Percentiles rank a stretch among this genome's conserved stretches.
Conservation (phyloP, 2,888 invertebrate species). For the Chrysolina oricalcia region DNA sequence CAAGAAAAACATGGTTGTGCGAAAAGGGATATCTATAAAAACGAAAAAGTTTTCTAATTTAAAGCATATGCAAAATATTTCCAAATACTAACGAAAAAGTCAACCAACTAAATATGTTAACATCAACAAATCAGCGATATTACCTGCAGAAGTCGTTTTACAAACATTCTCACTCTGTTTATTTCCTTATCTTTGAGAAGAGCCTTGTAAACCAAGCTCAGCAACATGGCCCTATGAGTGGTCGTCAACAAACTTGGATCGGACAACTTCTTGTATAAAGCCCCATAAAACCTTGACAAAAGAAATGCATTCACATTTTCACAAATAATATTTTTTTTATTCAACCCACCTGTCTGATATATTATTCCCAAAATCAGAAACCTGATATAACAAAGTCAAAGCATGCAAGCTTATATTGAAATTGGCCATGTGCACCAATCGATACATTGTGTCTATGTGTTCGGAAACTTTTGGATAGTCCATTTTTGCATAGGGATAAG, state of each 20-base stretch:
- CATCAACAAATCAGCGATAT: constrained; percentile 25
- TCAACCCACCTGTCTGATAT: constrained; percentile 75
- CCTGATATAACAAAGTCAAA: constrained; percentile 77
- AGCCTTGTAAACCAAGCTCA: constrained; percentile 91
- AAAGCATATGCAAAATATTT: not conserved
- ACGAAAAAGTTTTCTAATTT: constrained; percentile 9
- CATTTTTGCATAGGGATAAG: constrained; percentile 86
- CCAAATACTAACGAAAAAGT: not conserved
- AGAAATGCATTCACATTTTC: not conserved
- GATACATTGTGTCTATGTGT: constrained; percentile 85
- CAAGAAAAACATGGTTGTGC: constrained; percentile 86
- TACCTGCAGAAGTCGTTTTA: constrained; percentile 88
- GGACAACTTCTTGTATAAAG: constrained; percentile 90
- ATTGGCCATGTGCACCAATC: constrained; percentile 85
- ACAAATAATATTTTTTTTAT: not conserved
- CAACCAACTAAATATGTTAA: too few relatives aligned
- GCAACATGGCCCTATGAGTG: constrained; percentile 83
- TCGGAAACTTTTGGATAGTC: constrained; percentile 75
- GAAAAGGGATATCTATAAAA: constrained; percentile 77
- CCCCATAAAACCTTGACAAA: constrained; percentile 83
- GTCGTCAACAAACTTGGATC: constrained; percentile 83
- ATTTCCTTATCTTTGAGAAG: constrained; percentile 85
- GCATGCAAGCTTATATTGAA: constrained; percentile 80
- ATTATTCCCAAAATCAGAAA: constrained; percentile 74
- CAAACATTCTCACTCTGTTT: constrained; percentile 84